Evolutionary conservation across 1,140 invertebrate species (phyloP).

Genomic region (Anastrepha obliqua): DNA sequence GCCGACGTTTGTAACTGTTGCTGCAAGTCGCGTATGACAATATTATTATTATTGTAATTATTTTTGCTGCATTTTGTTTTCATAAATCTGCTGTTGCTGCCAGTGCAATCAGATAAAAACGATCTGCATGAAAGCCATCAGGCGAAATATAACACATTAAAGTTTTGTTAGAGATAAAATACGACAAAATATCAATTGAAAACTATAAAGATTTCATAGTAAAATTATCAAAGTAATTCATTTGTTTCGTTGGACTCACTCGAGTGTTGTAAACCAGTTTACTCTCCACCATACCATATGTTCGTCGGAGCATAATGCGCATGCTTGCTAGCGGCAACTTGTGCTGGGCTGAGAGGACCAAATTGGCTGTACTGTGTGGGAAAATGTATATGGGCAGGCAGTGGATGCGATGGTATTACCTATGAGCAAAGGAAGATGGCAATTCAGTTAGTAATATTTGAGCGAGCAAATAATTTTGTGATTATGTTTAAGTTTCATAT

Average conservation of each 20-base stretch:
- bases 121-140: conserved; percentile 21
- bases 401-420: conserved; percentile 81
- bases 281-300: conserved; percentile 84
- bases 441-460: background rate
- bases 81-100: conserved; percentile 53
- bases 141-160: background rate
- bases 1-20: background rate
- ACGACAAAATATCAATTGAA: background rate
- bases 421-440: conserved; percentile 55
- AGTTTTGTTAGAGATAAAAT: conserved; percentile 9
- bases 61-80: conserved; percentile 21
- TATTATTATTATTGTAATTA: background rate
- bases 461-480: background rate
- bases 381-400: conserved; percentile 90
- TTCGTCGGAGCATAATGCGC: conserved; percentile 83
- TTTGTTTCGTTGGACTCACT: conserved; percentile 67
- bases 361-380: conserved; percentile 80
- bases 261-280: conserved; percentile 67
- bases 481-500: no score
- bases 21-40: background rate
- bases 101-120: conserved; percentile 50
- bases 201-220: background rate
- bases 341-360: conserved; percentile 83
- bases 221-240: background rate
- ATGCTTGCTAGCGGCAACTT: conserved; percentile 77